phyloP scores from a whole-genome alignment of 2,113 vertebrate species.

The Herpailurus yagouaroundi region DNA sequence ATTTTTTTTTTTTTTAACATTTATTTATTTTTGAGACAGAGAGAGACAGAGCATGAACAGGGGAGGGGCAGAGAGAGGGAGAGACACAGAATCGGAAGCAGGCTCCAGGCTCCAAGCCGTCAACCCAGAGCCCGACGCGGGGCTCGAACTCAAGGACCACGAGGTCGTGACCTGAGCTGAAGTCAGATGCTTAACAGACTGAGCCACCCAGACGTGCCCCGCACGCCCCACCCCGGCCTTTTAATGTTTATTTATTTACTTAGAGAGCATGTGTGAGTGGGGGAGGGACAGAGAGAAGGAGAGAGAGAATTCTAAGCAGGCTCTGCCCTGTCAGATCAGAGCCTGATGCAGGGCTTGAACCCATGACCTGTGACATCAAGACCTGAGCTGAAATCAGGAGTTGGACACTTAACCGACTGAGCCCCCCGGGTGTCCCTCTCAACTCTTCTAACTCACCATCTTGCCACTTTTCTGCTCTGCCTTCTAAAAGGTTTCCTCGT shows the following conservation, averaged over 20 bases:
- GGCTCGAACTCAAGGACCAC: background rate
- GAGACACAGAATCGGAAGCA: background rate
- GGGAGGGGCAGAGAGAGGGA: background rate
- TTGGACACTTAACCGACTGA: no score
- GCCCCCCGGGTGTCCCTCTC: no score
- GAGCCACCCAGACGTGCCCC: background rate
- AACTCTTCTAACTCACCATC: background rate
- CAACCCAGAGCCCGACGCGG: rapidly evolving
- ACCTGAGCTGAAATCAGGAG: no score
- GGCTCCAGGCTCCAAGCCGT: background rate
- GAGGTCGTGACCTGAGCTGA: background rate
- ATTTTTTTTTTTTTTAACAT: background rate
- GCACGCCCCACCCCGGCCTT: no score
- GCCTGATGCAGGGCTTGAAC: no score
- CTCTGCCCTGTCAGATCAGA: no score
- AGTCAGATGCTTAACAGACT: background rate
- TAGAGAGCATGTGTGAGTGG: no score
- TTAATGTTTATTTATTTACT: no score
- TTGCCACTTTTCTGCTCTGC: background rate
- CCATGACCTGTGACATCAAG: no score
- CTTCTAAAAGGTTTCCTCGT: background rate
- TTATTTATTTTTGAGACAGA: background rate
- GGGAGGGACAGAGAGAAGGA: no score
- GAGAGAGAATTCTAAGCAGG: no score
- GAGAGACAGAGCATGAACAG: background rate